These are phyloP conservation scores for Ailuropoda melanoleuca DNA, from an alignment of 2,113 vertebrate species.

Conservation along the genomic window DNA sequence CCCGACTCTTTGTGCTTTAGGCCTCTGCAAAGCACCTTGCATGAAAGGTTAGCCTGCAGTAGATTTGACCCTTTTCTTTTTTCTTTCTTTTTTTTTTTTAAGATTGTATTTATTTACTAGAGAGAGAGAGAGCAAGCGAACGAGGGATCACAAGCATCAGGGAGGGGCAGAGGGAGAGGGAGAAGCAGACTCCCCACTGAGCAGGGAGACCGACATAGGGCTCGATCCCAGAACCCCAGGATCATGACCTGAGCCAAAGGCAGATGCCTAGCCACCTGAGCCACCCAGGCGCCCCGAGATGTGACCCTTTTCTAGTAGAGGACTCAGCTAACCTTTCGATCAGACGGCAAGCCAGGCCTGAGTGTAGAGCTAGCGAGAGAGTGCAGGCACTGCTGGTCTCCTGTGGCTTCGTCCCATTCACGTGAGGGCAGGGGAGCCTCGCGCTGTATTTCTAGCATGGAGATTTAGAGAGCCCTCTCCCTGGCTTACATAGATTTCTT, in stretches of 20 bases:
- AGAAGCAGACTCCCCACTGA: no score
- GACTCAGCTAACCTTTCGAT: background rate
- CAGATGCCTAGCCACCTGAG: no score
- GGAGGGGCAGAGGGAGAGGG: no score
- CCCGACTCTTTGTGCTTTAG: background rate
- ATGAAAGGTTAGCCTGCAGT: background rate
- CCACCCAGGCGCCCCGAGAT: no score
- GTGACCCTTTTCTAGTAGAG: background rate
- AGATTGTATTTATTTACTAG: no score
- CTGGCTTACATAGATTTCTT: background rate
- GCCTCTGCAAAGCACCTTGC: background rate
- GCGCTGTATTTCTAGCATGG: background rate
- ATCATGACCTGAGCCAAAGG: no score
- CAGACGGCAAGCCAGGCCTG: background rate
- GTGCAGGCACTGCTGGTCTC: background rate
- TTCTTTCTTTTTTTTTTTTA: no score
- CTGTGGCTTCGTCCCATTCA: background rate
- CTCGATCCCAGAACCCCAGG: no score
- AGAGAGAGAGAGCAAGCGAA: no score
- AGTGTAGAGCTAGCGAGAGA: background rate
- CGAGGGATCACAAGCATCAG: no score
- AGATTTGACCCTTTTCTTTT: background rate
- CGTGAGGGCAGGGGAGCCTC: background rate
- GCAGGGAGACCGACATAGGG: no score
- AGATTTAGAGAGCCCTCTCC: background rate